Conservation (phyloP, 2,797 vertebrate genomes). For the Sandelia bainsii region DNA sequence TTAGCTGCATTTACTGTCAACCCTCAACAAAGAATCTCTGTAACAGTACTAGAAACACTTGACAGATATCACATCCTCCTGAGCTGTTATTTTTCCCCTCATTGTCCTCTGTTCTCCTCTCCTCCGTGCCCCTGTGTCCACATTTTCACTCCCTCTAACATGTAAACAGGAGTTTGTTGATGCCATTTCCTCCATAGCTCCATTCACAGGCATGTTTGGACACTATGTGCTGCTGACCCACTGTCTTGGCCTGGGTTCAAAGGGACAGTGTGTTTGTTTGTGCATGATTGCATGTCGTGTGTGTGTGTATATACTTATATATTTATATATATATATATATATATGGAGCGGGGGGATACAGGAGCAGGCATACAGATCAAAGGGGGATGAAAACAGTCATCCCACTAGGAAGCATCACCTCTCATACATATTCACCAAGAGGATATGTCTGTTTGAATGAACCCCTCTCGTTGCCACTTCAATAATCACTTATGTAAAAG, state of each 20-base stretch:
- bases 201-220: constrained; percentile 56
- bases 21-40: constrained; percentile 45
- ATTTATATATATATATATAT: not conserved
- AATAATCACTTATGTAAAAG: constrained; percentile 30
- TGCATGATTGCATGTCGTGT: not conserved
- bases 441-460: constrained; percentile 27
- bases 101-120: constrained; percentile 16
- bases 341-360: constrained; percentile 9
- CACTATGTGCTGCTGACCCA: constrained; percentile 50
- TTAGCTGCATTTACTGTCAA: constrained; percentile 62
- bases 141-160: constrained; percentile 2
- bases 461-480: constrained; percentile 24
- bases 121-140: not conserved
- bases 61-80: constrained; percentile 45
- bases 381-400: constrained; percentile 69
- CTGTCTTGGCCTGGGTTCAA: constrained; percentile 70
- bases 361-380: constrained; percentile 67
- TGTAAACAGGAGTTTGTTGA: constrained; percentile 42
- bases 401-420: constrained; percentile 61
- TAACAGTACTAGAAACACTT: constrained; percentile 44
- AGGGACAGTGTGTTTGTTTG: constrained; percentile 60
- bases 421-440: constrained; percentile 71
- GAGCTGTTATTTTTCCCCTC: constrained; percentile 22
- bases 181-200: constrained; percentile 30
- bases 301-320: too few relatives aligned